A percentile compares a stretch with the other conserved stretches of the same genome.
These are phyloP conservation scores for Ochotona princeps DNA, from an alignment of 2,113 vertebrate species.

Conservation along the genomic window DNA sequence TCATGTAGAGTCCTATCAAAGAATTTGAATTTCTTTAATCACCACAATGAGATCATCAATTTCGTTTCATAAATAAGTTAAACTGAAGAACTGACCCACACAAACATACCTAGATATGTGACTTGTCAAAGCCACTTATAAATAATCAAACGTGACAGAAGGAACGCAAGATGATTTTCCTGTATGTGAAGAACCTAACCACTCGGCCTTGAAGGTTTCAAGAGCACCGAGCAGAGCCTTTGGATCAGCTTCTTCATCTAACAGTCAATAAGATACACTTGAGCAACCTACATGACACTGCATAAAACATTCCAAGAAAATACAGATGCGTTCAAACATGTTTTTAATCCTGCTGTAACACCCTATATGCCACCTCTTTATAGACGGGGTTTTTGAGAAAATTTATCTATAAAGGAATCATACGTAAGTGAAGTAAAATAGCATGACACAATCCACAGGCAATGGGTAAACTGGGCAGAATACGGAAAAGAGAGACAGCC, in stretches of 20 bases:
- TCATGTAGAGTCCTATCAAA: background rate
- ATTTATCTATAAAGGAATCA: slow-evolving; percentile 14
- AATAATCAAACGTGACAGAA: slow-evolving; percentile 25
- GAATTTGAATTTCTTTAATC: background rate
- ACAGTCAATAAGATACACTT: background rate
- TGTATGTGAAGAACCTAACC: background rate
- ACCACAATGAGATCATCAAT: background rate
- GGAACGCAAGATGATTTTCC: slow-evolving; percentile 22
- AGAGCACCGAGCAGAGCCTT: background rate
- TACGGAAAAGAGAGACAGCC: background rate
- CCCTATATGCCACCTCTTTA: background rate
- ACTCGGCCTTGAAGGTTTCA: background rate
- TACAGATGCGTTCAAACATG: background rate
- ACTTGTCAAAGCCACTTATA: background rate
- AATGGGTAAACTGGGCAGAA: background rate
- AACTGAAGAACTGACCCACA: background rate
- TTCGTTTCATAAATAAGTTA: slow-evolving; percentile 48
- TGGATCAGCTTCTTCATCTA: background rate
- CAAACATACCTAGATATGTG: background rate
- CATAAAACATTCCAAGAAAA: slow-evolving; percentile 7
- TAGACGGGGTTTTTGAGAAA: background rate
- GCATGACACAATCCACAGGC: background rate
- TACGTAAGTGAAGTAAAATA: background rate
- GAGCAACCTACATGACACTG: background rate
- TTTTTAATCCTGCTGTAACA: slow-evolving; percentile 4